phyloP scores from a whole-genome alignment of 1,140 invertebrate genomes.

The Cryptotermes secundus region DNA sequence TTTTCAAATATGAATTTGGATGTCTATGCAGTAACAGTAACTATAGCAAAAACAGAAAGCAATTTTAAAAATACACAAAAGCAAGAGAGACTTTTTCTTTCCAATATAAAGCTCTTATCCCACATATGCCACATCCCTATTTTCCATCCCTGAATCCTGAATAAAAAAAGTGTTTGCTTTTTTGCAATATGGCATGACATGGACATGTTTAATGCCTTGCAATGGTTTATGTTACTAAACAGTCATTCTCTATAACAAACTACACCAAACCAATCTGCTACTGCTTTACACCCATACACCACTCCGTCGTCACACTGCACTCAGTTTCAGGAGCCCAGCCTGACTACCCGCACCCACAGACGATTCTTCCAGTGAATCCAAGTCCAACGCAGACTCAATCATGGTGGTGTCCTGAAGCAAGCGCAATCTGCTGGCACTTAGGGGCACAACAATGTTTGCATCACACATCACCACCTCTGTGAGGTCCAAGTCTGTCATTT shows the following conservation, averaged over 20 bases:
- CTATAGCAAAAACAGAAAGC: too few relatives aligned
- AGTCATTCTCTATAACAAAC: neutral
- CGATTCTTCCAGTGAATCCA: slow-evolving; percentile 74
- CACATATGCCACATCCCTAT: too few relatives aligned
- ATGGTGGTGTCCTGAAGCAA: slow-evolving; percentile 79
- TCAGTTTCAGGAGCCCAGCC: slow-evolving; percentile 55
- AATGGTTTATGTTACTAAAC: neutral
- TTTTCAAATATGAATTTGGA: too few relatives aligned
- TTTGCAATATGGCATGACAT: neutral
- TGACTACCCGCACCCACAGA: slow-evolving; percentile 54
- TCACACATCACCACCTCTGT: slow-evolving; percentile 27
- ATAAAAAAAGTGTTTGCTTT: neutral
- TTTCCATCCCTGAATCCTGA: too few relatives aligned
- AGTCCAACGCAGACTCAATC: slow-evolving; percentile 82
- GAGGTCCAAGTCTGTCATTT: slow-evolving; percentile 23
- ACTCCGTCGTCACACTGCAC: slow-evolving; percentile 41
- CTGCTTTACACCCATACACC: neutral
- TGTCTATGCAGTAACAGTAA: too few relatives aligned
- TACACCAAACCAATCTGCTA: neutral
- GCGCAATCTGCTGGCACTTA: slow-evolving; percentile 63
- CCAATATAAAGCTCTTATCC: too few relatives aligned
- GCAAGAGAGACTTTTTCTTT: too few relatives aligned
- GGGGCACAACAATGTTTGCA: slow-evolving; percentile 38
- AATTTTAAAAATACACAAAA: too few relatives aligned
- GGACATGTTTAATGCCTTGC: neutral